These are phyloP conservation scores for Drosophila pullipes DNA, from an alignment of 2,888 invertebrate genomes.

Conservation along the genomic window DNA sequence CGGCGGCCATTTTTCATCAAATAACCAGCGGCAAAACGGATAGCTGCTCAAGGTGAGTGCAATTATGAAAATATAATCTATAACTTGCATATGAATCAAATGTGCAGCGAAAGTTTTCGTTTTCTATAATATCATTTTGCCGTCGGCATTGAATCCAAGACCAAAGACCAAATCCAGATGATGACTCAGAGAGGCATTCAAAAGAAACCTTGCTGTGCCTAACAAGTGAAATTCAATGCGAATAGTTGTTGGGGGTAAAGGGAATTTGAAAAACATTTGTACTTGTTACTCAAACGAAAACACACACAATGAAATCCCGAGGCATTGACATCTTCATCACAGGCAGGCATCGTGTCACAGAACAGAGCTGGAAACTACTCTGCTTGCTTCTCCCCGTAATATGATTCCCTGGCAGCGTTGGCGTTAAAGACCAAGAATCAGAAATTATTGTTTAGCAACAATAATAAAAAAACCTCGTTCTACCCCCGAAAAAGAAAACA, in stretches of 20 bases:
- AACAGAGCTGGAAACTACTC: constrained; percentile 14
- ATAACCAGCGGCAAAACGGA: constrained; percentile 83
- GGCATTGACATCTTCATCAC: constrained; percentile 68
- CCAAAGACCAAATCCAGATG: constrained; percentile 3
- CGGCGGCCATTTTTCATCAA: constrained; percentile 66
- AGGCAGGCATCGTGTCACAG: constrained; percentile 30
- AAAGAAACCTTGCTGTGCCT: constrained; percentile 18
- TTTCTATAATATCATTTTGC: constrained; percentile 28
- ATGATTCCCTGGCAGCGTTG: constrained; percentile 57
- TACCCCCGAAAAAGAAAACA: constrained; percentile 60
- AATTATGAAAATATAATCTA: neutral
- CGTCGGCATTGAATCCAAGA: constrained; percentile 56
- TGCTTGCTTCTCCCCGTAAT: constrained; percentile 51
- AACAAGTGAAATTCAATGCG: constrained; percentile 74
- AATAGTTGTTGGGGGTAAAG: constrained; percentile 45
- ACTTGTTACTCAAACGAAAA: constrained; percentile 36
- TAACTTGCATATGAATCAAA: constrained; percentile 37
- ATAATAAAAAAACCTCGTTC: constrained; percentile 66
- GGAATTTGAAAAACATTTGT: constrained; percentile 70
- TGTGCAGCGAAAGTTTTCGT: constrained; percentile 6
- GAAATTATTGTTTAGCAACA: constrained; percentile 79
- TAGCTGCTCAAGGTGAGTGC: constrained; percentile 77
- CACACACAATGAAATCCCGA: constrained; percentile 24
- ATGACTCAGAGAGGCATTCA: constrained; percentile 41
- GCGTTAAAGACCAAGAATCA: constrained; percentile 73